phyloP scores from a whole-genome alignment of 2,797 vertebrate species.

The Novumbra hubbsi region DNA sequence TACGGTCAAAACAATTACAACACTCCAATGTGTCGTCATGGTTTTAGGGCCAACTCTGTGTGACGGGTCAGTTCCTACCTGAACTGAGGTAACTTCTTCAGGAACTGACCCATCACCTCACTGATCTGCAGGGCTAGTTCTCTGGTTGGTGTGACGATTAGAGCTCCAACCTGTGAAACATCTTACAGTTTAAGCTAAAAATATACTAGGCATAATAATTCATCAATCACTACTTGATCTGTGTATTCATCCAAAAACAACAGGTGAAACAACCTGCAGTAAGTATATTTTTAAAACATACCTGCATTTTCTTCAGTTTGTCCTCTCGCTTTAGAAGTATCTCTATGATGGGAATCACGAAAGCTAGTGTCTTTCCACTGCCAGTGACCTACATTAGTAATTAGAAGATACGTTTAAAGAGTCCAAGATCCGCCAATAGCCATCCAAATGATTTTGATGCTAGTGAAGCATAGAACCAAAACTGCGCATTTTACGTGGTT shows the following conservation, averaged over 20 bases:
- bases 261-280: no score
- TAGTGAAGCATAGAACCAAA: background rate
- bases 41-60: background rate
- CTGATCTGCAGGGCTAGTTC: slow-evolving; percentile 93
- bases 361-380: slow-evolving; percentile 94
- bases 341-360: slow-evolving; percentile 91
- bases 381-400: slow-evolving; percentile 83
- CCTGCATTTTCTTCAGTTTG: slow-evolving; percentile 92
- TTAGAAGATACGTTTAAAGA: background rate
- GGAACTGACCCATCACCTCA: slow-evolving; percentile 85
- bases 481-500: background rate
- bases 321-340: slow-evolving; percentile 89
- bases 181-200: background rate
- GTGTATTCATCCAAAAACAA: no score
- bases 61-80: slow-evolving; percentile 70
- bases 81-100: slow-evolving; percentile 84
- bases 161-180: slow-evolving; percentile 84
- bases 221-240: no score
- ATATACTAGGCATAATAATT: background rate
- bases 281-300: slow-evolving; percentile 41
- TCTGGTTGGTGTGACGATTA: slow-evolving; percentile 92
- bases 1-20: background rate
- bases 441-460: background rate
- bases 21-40: background rate
- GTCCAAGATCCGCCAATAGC: background rate